These are phyloP conservation scores for Eulimnadia texana DNA, from an alignment of 1,140 invertebrate species.

Conservation along the genomic window DNA sequence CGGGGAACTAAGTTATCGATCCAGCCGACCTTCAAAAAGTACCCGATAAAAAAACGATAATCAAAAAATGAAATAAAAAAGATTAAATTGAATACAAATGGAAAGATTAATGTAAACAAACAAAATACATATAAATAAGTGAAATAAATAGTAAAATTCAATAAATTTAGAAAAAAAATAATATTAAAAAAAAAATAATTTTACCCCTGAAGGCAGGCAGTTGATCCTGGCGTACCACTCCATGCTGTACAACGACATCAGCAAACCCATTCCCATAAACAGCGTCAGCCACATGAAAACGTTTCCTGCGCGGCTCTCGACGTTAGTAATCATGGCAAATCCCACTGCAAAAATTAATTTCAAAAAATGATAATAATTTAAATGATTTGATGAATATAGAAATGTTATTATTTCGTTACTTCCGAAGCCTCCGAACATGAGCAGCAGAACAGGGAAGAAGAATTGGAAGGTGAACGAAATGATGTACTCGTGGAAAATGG, in stretches of 20 bases:
- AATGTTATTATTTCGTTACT: slow-evolving; percentile 20
- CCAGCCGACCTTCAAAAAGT: not conserved
- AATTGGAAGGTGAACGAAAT: slow-evolving; percentile 58
- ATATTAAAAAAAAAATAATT: slow-evolving; percentile 9
- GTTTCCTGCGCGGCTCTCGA: slow-evolving; percentile 44
- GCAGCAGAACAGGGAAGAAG: slow-evolving; percentile 71
- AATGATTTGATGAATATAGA: not conserved
- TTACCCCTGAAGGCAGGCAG: slow-evolving; percentile 38
- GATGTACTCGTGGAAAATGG: slow-evolving; percentile 73
- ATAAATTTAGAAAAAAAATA: not conserved
- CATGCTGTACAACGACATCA: slow-evolving; percentile 63
- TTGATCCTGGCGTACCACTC: slow-evolving; percentile 72
- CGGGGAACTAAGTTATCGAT: slow-evolving; percentile 37
- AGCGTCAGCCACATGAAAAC: slow-evolving; percentile 64
- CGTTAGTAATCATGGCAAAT: slow-evolving; percentile 37
- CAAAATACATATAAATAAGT: not conserved
- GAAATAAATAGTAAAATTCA: not conserved
- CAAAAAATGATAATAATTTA: not conserved
- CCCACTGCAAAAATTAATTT: slow-evolving; percentile 30
- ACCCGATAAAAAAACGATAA: not conserved
- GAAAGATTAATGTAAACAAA: no score
- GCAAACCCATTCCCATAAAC: slow-evolving; percentile 56
- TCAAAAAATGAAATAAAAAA: no score
- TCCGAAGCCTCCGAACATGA: slow-evolving; percentile 48
- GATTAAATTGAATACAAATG: no score